phyloP scores from a whole-genome alignment of 1,140 invertebrate genomes.

The Tetramorium alpestre region DNA sequence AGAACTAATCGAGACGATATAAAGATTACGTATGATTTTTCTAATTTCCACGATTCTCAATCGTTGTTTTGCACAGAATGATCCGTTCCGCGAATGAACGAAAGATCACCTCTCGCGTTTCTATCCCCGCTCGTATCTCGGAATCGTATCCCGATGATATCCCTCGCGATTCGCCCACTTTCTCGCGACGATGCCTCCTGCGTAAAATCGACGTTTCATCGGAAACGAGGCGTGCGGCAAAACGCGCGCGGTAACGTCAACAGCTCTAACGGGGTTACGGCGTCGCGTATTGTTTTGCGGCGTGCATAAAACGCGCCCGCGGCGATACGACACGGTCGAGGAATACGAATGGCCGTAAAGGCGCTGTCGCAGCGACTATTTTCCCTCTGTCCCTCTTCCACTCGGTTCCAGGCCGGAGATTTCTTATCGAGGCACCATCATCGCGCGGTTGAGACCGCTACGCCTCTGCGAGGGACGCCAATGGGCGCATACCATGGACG shows the following conservation, averaged over 20 bases:
- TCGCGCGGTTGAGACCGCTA: constrained; percentile 56
- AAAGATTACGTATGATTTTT: not conserved
- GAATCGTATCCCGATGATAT: not conserved
- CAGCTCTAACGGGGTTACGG: constrained; percentile 24
- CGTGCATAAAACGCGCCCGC: constrained; percentile 10
- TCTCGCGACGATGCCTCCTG: not conserved
- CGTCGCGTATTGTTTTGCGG: constrained; percentile 8
- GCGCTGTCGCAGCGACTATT: constrained; percentile 16
- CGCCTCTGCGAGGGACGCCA: constrained; percentile 79
- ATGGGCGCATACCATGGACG: constrained; percentile 82
- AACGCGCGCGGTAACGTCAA: not conserved
- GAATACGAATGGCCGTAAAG: constrained; percentile 13
- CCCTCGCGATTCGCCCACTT: not conserved
- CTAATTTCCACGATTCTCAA: not conserved
- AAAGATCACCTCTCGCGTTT: not conserved
- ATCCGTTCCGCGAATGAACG: not conserved
- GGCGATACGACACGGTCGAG: constrained; percentile 24
- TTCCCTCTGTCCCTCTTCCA: not conserved
- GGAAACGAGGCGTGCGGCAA: not conserved
- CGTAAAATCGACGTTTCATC: constrained; percentile 2
- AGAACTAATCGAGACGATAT: not conserved
- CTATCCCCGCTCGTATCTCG: not conserved
- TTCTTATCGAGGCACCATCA: constrained; percentile 14
- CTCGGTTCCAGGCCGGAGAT: not conserved
- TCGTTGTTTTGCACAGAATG: not conserved